Conservation (phyloP, 37 sponge, comb jelly and placozoan genomes). For the Aplysina aerophoba region DNA sequence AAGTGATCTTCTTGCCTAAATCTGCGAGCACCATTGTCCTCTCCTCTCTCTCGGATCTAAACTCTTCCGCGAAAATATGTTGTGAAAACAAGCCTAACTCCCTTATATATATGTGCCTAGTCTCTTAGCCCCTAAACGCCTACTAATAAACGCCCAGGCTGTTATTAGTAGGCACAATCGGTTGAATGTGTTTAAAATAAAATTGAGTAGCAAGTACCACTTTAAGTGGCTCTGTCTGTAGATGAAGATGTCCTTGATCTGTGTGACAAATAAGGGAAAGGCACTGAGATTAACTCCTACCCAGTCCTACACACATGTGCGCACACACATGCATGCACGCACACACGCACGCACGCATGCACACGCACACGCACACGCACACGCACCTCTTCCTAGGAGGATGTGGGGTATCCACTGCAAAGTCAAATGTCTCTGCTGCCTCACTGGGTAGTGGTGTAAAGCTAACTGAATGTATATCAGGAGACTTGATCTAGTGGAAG, state of each 20-base stretch:
- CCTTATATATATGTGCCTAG: no score
- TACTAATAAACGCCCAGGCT: no score
- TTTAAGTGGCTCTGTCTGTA: constrained; percentile 3
- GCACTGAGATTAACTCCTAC: constrained; percentile 43
- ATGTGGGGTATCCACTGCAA: background rate
- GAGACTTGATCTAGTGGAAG: background rate
- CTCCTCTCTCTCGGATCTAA: background rate
- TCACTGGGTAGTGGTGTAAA: constrained; percentile 26
- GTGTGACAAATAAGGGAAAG: background rate
- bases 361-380: constrained; percentile 16
- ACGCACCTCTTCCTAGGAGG: constrained; percentile 54
- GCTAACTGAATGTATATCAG: background rate
- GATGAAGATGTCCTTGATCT: background rate
- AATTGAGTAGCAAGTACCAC: no score
- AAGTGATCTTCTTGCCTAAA: constrained; percentile 92
- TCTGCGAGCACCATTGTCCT: constrained; percentile 96
- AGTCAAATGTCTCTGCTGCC: background rate
- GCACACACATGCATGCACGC: constrained; percentile 37
- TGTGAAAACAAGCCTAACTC: constrained; percentile 7
- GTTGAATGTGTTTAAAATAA: no score
- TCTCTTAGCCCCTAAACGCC: no score
- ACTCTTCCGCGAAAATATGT: background rate
- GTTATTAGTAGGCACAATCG: no score
- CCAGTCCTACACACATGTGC: constrained; percentile 4
- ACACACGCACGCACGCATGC: constrained; percentile 14